These are phyloP conservation scores for Blastobasis lacticolella DNA, from an alignment of 2,888 invertebrate species.

Conservation along the genomic window DNA sequence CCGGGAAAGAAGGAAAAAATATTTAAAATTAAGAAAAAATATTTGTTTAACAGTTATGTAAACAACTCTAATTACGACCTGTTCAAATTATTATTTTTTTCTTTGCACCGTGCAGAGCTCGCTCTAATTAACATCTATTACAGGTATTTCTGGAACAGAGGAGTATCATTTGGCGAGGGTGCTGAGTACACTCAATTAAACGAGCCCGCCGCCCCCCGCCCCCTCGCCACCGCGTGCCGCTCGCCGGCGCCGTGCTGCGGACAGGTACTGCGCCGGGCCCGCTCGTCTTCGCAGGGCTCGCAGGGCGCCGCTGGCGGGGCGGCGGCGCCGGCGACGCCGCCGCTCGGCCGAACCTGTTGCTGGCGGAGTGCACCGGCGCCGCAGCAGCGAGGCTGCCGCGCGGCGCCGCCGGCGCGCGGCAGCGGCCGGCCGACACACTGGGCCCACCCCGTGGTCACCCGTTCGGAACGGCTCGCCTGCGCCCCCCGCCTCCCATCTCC, in stretches of 20 bases:
- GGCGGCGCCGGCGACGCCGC: neutral
- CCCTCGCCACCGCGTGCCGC: conserved; percentile 10
- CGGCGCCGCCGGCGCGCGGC: conserved; percentile 29
- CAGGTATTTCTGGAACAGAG: conserved; percentile 67
- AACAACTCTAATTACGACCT: conserved; percentile 73
- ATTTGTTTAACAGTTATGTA: conserved; percentile 71
- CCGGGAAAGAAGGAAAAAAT: conserved; percentile 51
- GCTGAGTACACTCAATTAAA: conserved; percentile 72
- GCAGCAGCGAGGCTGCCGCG: conserved; percentile 14
- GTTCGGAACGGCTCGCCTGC: conserved; percentile 56
- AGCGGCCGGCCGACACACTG: conserved; percentile 39
- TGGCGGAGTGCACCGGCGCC: conserved; percentile 7
- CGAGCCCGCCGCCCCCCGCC: conserved; percentile 25
- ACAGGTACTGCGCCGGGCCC: conserved; percentile 12
- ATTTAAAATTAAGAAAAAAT: conserved; percentile 71
- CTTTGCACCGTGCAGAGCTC: conserved; percentile 52
- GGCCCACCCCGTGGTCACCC: conserved; percentile 75
- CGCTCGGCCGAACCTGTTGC: too few species aligned
- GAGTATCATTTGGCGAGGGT: conserved; percentile 68
- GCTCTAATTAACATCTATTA: conserved; percentile 72
- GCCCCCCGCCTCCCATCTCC: conserved; percentile 37
- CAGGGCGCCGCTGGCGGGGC: neutral
- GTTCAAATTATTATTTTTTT: conserved; percentile 72
- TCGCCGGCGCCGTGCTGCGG: conserved; percentile 11
- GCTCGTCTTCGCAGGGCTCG: neutral